phyloP scores from a whole-genome alignment of 2,113 vertebrate genomes.

The Atlantisia rogersi region DNA sequence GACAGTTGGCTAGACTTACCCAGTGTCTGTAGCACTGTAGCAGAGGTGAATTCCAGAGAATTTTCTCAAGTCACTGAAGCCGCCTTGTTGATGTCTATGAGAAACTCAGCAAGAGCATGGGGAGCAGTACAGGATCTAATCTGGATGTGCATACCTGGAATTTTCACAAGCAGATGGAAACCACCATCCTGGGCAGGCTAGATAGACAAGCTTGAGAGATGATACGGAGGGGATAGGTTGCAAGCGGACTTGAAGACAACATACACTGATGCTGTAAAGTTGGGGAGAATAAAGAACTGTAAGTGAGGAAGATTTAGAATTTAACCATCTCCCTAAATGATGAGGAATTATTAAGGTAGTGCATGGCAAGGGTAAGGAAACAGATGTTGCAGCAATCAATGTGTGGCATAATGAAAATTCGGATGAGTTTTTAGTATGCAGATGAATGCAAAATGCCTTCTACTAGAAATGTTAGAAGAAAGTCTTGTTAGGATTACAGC shows the following conservation, averaged over 20 bases:
- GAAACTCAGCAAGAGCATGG: not conserved
- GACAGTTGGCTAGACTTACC: not conserved
- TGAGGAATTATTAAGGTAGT: constrained; percentile 25
- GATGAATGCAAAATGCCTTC: constrained; percentile 18
- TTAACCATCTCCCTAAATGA: not conserved
- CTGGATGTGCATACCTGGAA: not conserved
- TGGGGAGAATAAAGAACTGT: not conserved
- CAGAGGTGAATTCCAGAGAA: not conserved
- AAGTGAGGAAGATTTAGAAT: not conserved
- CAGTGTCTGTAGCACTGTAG: not conserved
- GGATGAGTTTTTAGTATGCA: constrained; percentile 11
- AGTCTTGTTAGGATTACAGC: not conserved
- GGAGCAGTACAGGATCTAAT: not conserved
- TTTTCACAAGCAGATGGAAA: not conserved
- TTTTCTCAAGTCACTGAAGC: not conserved
- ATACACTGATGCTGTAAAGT: not conserved
- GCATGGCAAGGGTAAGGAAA: constrained; percentile 1
- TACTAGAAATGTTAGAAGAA: not conserved
- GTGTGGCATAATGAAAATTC: not conserved
- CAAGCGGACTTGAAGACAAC: not conserved
- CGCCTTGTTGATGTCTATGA: not conserved
- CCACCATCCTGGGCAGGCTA: not conserved
- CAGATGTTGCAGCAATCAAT: constrained; percentile 3
- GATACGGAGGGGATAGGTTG: not conserved
- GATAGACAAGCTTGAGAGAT: not conserved